A percentile compares a stretch with the other conserved stretches of the same genome.
Evolutionary conservation across 1,140 invertebrate genomes (phyloP).

Genomic region (Drosophila pectinifera): DNA sequence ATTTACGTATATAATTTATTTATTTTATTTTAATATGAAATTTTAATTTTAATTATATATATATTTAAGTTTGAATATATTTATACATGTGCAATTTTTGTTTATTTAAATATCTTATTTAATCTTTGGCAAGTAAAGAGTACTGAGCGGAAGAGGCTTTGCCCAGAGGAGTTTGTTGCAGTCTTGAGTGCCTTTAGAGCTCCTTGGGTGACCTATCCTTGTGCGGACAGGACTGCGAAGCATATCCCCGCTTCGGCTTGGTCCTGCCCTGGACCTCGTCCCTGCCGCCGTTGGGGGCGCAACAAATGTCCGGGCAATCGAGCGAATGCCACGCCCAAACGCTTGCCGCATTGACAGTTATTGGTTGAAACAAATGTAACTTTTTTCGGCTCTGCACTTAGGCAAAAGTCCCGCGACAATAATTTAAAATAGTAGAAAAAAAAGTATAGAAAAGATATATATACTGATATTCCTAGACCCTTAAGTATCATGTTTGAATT

Average conservation of each 20-base stretch:
- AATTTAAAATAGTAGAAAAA: no score
- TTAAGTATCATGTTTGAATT: no score
- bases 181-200: not conserved
- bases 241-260: conserved; percentile 9
- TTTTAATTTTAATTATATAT: no score
- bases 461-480: no score
- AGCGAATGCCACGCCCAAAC: conserved; percentile 56
- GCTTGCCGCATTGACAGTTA: conserved; percentile 64
- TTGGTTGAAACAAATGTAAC: conserved; percentile 60
- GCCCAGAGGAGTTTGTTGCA: not conserved
- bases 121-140: no score
- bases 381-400: conserved; percentile 27
- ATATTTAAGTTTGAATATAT: no score
- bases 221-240: not conserved
- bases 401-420: not conserved
- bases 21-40: no score
- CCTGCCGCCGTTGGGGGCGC: conserved; percentile 26
- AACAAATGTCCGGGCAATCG: conserved; percentile 61
- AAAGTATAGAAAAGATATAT: no score
- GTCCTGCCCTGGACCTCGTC: not conserved
- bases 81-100: no score
- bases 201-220: not conserved
- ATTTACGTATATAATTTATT: no score
- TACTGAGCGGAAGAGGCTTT: no score
- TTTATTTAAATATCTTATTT: no score